Percentiles rank a stretch among this genome's conserved stretches.
Evolutionary conservation across 2,888 invertebrate species (phyloP).

Genomic region (Sthenelais limicola): DNA sequence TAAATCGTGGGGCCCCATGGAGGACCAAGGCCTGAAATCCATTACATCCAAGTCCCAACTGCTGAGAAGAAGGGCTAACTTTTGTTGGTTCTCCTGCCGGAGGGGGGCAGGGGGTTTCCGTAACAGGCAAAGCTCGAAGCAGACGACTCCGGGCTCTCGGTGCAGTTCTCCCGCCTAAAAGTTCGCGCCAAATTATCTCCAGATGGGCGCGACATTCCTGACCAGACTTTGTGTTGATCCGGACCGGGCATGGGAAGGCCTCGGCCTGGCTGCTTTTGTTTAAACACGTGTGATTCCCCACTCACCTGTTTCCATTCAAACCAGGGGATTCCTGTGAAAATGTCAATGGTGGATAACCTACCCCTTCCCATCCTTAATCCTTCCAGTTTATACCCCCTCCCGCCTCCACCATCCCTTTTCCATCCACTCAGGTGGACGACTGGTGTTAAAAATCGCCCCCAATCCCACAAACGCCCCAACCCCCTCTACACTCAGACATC

Average conservation of each 20-base stretch:
- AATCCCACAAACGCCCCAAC: too few relatives aligned
- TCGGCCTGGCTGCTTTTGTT: constrained; percentile 16
- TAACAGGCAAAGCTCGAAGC: too few relatives aligned
- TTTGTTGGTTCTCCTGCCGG: constrained; percentile 21
- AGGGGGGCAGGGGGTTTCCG: constrained; percentile 19
- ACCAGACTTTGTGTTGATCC: background rate
- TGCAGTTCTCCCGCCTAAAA: constrained; percentile 14
- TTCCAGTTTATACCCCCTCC: too few relatives aligned
- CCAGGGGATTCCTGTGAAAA: too few relatives aligned
- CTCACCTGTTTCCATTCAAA: constrained; percentile 32
- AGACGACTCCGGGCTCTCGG: constrained; percentile 10
- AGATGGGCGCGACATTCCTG: constrained; percentile 23
- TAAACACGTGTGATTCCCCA: constrained; percentile 15
- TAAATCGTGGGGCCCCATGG: background rate
- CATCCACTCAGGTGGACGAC: too few relatives aligned
- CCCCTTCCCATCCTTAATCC: too few relatives aligned
- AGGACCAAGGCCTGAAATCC: constrained; percentile 12
- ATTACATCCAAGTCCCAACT: constrained; percentile 34
- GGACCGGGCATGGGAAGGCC: constrained; percentile 13
- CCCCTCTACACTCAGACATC: too few relatives aligned
- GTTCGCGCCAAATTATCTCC: constrained; percentile 5
- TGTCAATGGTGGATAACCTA: too few relatives aligned
- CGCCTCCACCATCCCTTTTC: too few relatives aligned
- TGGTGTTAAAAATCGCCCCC: too few relatives aligned
- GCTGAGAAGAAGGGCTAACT: too few relatives aligned